Base-by-base conservation (phyloP, 2,888 invertebrate species). In the Siphlonurus alternatus region DNA sequence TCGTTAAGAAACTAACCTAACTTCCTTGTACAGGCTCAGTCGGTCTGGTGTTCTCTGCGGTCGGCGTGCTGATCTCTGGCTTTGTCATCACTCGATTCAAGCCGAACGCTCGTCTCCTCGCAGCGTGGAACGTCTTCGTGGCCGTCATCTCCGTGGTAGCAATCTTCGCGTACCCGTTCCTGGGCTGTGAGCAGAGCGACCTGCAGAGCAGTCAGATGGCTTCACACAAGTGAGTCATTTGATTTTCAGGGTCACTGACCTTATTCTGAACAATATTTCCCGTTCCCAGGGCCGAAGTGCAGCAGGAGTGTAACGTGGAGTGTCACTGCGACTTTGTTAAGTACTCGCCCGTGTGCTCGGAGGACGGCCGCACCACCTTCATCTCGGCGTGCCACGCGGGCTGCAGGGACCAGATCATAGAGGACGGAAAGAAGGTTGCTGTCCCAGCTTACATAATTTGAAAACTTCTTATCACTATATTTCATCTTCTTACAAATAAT, bases 371-470 rank as follows among this genome's bases (percentile, higher is more conserved):
- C 53, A 79, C 81, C 68, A 85, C 85, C 1, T 89, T 83, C 71
- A 89, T 88, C 69, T 88, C 88, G 0, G 85, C 89, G 2, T 90
- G 90, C 71, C 87, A 88, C 72, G 89, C 89, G 22, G 89, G 90
- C 2, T 89, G 89, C 72, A 79, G 75, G 62, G 62, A 65, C 7
- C 64, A 68, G 25, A 63, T 66, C 25, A 66, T 68, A 25, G 67
- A 65, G 18, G 77, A 78, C 67, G 79, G 79, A 38, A 74, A 74
- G 25, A 79, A 78, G 74, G 76, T 80, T 38, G n/a, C n/a, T n/a
- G n/a, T n/a, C 24, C 67, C 67, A 23, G 25, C 64, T 20, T 68
- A 67, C 23, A 61, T 2, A 18, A 61, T 7, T 61, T 61, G n/a
- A 61, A n/a, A 22, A 23, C 19, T 22, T 23, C 25, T n/a, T n/a